Percentiles rank a stretch among this genome's conserved stretches.
phyloP scores from a whole-genome alignment of 1,140 invertebrate genomes.

The Diplogasteroides magnus region DNA sequence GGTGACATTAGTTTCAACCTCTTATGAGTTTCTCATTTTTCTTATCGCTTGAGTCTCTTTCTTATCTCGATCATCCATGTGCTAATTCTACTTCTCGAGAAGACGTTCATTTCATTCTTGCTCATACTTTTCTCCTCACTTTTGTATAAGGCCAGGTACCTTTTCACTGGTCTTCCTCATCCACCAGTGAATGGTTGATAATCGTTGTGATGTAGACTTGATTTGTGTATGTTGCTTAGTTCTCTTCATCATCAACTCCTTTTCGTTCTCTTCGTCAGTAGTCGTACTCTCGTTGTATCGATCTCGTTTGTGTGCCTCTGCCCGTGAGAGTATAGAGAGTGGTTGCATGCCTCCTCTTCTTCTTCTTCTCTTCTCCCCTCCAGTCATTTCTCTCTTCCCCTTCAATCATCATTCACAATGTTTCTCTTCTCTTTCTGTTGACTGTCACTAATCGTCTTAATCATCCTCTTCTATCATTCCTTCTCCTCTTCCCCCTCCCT shows the following conservation, averaged over 20 bases:
- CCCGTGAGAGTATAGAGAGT: background rate
- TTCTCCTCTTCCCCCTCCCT: constrained; percentile 15
- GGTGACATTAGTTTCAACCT: background rate
- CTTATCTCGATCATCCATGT: too few species aligned
- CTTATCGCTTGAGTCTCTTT: constrained; percentile 4
- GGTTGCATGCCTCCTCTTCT: background rate
- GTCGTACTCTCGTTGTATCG: too few species aligned
- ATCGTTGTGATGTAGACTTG: background rate
- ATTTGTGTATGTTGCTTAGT: background rate
- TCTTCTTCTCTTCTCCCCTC: background rate
- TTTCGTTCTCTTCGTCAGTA: background rate
- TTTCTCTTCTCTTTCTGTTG: constrained; percentile 13
- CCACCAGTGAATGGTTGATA: background rate
- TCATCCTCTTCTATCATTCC: constrained; percentile 5
- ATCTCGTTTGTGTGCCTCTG: too few species aligned
- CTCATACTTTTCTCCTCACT: too few species aligned
- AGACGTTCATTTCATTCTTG: too few species aligned
- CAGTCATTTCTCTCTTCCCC: background rate
- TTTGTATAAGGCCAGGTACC: too few species aligned
- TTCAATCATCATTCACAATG: background rate
- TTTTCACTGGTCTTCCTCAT: too few species aligned
- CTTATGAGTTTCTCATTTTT: background rate
- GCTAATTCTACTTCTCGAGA: too few species aligned
- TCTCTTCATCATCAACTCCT: background rate
- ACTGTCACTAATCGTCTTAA: background rate